Conservation (phyloP, 2,797 vertebrate genomes). For the Galagoides demidoff region DNA sequence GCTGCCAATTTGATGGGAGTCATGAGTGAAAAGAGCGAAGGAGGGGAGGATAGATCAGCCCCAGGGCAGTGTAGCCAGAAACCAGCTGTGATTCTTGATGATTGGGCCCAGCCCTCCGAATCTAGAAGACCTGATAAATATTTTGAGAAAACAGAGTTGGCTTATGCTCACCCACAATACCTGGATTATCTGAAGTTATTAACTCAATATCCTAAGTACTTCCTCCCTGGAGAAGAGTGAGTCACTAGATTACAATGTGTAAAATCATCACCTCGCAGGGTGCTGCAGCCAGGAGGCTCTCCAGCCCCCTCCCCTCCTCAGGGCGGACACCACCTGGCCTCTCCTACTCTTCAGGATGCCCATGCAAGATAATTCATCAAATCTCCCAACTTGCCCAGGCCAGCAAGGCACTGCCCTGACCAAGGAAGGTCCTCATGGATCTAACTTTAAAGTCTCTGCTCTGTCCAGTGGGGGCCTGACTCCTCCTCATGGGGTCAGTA, state of each 20-base stretch:
- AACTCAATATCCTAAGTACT: neutral
- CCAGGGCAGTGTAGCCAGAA: neutral
- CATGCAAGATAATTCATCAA: neutral
- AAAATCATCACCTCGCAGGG: neutral
- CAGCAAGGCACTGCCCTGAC: neutral
- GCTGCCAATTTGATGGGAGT: neutral
- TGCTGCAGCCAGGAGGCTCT: neutral
- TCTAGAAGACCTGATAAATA: neutral
- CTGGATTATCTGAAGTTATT: conserved; percentile 15
- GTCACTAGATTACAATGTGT: conserved; percentile 6
- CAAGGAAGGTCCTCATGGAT: neutral
- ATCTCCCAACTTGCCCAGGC: neutral
- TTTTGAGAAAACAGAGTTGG: conserved; percentile 21
- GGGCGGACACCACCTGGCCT: neutral
- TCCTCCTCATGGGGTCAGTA: neutral
- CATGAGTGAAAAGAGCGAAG: neutral
- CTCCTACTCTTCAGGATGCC: neutral
- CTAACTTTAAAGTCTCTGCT: neutral
- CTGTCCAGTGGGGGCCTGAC: neutral
- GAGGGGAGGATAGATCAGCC: neutral
- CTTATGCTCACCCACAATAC: neutral
- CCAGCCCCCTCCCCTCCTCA: neutral
- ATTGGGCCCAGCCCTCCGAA: neutral
- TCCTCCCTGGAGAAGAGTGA: conserved; percentile 33
- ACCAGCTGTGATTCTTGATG: neutral